phyloP scores from a whole-genome alignment of 1,140 invertebrate genomes.

The Aphaenogaster floridana region DNA sequence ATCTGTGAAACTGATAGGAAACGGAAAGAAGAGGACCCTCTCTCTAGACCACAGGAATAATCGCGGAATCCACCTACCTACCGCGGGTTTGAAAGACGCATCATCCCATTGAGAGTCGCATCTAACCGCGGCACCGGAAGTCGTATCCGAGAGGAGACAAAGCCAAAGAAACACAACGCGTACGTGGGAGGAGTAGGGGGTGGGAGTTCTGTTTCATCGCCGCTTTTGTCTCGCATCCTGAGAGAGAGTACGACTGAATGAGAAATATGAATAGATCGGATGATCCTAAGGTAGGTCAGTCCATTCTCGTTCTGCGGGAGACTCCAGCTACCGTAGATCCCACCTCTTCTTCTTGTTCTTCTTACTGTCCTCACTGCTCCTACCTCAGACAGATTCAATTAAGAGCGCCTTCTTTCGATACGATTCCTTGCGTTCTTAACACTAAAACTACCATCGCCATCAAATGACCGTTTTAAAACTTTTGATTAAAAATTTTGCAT shows the following conservation, averaged over 20 bases:
- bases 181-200: constrained; percentile 41
- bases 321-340: constrained; percentile 71
- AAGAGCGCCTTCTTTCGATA: constrained; percentile 66
- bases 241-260: constrained; percentile 83
- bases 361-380: constrained; percentile 14
- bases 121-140: constrained; percentile 84
- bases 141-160: constrained; percentile 86
- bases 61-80: constrained; percentile 79
- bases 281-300: constrained; percentile 87
- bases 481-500: too few relatives aligned
- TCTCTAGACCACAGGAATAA: constrained; percentile 80
- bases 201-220: constrained; percentile 86
- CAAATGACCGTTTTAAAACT: too few relatives aligned
- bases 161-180: constrained; percentile 82
- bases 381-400: constrained; percentile 70
- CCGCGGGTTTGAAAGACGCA: constrained; percentile 80
- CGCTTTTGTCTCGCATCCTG: constrained; percentile 87
- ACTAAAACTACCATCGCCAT: too few relatives aligned
- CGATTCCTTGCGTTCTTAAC: neutral
- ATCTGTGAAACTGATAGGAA: constrained; percentile 73
- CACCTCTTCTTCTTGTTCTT: constrained; percentile 66
- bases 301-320: constrained; percentile 81
- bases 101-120: constrained; percentile 84
- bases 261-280: constrained; percentile 86
- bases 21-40: constrained; percentile 52